These are phyloP conservation scores for Elegia similella DNA, from an alignment of 2,888 invertebrate species.

Conservation along the genomic window DNA sequence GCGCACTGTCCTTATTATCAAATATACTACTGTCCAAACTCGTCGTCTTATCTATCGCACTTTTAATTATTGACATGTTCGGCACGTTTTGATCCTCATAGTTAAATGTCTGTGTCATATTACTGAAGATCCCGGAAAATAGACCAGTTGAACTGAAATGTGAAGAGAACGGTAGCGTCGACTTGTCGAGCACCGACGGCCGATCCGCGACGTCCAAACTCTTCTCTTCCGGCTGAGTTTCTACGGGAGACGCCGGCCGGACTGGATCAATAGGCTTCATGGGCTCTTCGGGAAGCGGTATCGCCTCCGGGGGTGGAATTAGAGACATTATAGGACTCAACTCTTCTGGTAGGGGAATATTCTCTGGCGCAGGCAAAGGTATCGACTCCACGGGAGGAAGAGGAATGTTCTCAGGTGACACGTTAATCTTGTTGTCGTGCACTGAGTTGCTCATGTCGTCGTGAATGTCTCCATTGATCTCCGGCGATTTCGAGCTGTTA, in stretches of 20 bases:
- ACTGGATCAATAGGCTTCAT: constrained; percentile 43
- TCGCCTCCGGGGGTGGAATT: constrained; percentile 61
- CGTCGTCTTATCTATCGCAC: constrained; percentile 77
- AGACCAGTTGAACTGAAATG: constrained; percentile 68
- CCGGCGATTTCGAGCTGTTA: constrained; percentile 41
- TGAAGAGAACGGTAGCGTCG: constrained; percentile 57
- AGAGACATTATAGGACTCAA: constrained; percentile 50
- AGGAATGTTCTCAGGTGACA: constrained; percentile 69
- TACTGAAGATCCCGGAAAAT: constrained; percentile 72
- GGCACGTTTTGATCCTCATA: constrained; percentile 62
- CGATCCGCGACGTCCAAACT: constrained; percentile 38
- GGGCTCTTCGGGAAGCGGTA: constrained; percentile 66
- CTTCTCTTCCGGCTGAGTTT: constrained; percentile 36
- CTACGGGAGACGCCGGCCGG: constrained; percentile 36
- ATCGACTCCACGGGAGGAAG: constrained; percentile 70
- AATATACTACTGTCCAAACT: constrained; percentile 71
- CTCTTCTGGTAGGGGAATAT: constrained; percentile 65
- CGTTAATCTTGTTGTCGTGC: constrained; percentile 53
- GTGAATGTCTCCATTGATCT: constrained; percentile 64
- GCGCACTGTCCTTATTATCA: constrained; percentile 62
- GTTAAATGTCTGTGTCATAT: constrained; percentile 60
- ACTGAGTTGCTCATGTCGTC: constrained; percentile 51
- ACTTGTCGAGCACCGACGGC: constrained; percentile 52
- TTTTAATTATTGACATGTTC: constrained; percentile 74
- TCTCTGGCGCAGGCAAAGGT: constrained; percentile 66